These are phyloP conservation scores for Teleogryllus occipitalis DNA, from an alignment of 1,140 invertebrate species.

Conservation along the genomic window DNA sequence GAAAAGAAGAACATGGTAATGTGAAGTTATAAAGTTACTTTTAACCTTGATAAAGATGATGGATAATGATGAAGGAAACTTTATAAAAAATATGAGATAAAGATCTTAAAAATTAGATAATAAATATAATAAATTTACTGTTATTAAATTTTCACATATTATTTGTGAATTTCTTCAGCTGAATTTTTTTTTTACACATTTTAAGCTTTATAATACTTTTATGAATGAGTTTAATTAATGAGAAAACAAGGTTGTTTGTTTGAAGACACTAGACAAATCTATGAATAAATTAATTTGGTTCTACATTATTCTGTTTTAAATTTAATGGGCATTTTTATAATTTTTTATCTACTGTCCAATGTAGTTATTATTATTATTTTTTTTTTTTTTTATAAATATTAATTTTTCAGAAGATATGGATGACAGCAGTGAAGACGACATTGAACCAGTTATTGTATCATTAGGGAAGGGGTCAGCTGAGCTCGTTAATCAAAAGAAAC, in stretches of 20 bases:
- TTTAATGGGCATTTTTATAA: background rate
- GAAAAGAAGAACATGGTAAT: no score
- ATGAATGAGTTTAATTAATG: no score
- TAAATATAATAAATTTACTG: no score
- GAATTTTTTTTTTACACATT: no score
- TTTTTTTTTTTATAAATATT: background rate
- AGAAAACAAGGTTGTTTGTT: background rate
- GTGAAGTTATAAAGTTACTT: no score
- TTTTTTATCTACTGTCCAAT: background rate
- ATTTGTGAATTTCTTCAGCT: no score
- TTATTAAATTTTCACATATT: no score
- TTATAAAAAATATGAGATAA: no score
- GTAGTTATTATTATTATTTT: background rate
- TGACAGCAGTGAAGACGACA: background rate
- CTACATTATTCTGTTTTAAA: background rate
- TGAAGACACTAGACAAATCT: background rate
- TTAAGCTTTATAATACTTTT: no score
- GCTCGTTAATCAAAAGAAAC: background rate
- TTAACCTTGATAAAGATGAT: no score
- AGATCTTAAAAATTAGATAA: no score
- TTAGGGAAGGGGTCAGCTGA: constrained; percentile 13
- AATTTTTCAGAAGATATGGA: background rate
- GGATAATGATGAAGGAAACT: no score
- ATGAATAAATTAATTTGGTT: background rate
- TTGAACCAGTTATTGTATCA: background rate